Evolutionary conservation across 1,140 invertebrate genomes (phyloP).

Genomic region (Drosophila yakuba): DNA sequence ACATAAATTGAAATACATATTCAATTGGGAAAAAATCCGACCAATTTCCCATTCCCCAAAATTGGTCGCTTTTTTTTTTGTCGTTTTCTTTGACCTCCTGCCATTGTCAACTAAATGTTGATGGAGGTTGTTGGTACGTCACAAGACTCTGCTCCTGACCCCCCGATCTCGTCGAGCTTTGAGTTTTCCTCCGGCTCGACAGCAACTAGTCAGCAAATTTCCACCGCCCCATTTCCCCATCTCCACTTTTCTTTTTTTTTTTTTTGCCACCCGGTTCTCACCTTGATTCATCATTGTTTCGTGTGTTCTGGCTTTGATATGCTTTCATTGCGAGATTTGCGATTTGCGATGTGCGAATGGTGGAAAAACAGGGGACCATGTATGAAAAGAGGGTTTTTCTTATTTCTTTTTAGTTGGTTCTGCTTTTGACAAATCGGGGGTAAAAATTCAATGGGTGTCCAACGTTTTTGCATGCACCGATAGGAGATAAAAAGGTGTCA

Average conservation of each 20-base stretch:
- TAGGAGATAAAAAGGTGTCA: constrained; percentile 11
- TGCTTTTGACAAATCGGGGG: constrained; percentile 68
- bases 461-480: constrained; percentile 26
- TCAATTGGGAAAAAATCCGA: constrained; percentile 16
- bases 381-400: background rate
- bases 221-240: constrained; percentile 1
- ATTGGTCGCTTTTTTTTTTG: background rate
- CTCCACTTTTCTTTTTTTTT: constrained; percentile 10
- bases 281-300: constrained; percentile 52
- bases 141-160: background rate
- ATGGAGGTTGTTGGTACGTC: constrained; percentile 31
- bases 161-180: constrained; percentile 8
- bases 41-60: constrained; percentile 7
- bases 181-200: constrained; percentile 14
- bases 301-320: constrained; percentile 54
- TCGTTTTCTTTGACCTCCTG: constrained; percentile 37
- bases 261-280: constrained; percentile 15
- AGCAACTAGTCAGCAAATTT: constrained; percentile 40
- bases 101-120: constrained; percentile 47
- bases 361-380: constrained; percentile 9
- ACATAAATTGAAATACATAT: constrained; percentile 31
- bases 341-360: constrained; percentile 25
- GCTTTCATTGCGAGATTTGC: constrained; percentile 46
- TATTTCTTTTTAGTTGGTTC: constrained; percentile 5
- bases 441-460: constrained; percentile 52